These are phyloP conservation scores for Drosophila greeni DNA, from an alignment of 2,888 invertebrate species.

Conservation along the genomic window DNA sequence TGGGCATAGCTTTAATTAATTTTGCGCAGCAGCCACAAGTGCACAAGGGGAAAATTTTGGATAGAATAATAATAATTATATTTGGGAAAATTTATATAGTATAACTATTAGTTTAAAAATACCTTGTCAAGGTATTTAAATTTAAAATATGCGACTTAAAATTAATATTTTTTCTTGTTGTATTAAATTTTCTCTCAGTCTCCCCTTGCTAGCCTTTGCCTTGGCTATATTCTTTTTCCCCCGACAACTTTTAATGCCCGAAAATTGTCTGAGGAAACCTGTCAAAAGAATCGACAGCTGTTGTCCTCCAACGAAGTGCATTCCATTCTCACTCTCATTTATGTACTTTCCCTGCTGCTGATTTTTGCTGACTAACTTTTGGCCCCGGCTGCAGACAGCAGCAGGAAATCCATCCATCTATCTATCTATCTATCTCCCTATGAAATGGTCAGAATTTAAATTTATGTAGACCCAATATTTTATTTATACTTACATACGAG, in stretches of 20 bases:
- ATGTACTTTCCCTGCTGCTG: conserved; percentile 21
- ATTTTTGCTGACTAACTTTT: conserved; percentile 72
- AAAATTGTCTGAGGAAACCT: conserved; percentile 34
- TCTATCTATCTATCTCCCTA: neutral
- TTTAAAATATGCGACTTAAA: too few relatives aligned
- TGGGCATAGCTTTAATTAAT: conserved; percentile 63
- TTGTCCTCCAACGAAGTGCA: conserved; percentile 34
- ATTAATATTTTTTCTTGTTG: too few relatives aligned
- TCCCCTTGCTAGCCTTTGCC: conserved; percentile 2
- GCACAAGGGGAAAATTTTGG: neutral
- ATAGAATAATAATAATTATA: neutral
- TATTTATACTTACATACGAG: conserved; percentile 59
- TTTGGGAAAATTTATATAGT: too few relatives aligned
- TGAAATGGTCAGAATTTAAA: conserved; percentile 57
- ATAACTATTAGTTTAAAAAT: too few relatives aligned
- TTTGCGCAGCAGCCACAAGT: conserved; percentile 31
- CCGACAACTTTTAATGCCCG: conserved; percentile 15
- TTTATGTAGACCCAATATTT: conserved; percentile 68
- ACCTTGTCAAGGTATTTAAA: too few relatives aligned
- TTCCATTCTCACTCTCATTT: conserved; percentile 19
- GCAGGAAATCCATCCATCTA: conserved; percentile 2
- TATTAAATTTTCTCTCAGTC: conserved; percentile 5
- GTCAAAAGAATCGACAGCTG: conserved; percentile 40
- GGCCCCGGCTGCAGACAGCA: neutral
- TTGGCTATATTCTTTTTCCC: neutral